Conservation (phyloP, 2,888 invertebrate species). For the Nomada flava region DNA sequence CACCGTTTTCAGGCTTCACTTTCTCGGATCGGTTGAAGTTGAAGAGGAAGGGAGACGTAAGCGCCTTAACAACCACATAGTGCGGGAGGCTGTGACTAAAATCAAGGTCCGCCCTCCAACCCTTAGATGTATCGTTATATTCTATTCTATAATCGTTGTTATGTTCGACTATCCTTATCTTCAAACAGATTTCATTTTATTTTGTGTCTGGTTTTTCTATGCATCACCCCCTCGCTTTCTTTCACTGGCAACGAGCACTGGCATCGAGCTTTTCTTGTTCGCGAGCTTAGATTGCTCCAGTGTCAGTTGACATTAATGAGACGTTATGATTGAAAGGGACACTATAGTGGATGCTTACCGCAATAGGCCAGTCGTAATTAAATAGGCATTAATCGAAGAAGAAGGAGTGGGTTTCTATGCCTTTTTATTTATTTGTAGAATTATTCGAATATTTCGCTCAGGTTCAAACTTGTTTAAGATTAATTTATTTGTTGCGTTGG, state of each 20-base stretch:
- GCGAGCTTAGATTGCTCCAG: too few relatives aligned
- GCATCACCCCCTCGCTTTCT: conserved; percentile 28
- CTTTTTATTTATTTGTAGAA: too few relatives aligned
- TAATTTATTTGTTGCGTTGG: too few relatives aligned
- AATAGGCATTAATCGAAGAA: too few relatives aligned
- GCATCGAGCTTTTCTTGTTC: too few relatives aligned
- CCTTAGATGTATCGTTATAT: conserved; percentile 60
- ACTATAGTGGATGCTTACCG: too few relatives aligned
- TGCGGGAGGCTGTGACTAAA: conserved; percentile 94
- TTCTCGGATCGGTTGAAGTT: conserved; percentile 94
- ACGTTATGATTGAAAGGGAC: too few relatives aligned
- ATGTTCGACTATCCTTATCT: conserved; percentile 24
- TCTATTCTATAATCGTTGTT: conserved; percentile 53
- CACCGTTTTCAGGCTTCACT: conserved; percentile 92
- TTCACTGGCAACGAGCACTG: conserved; percentile 51
- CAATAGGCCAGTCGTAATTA: too few relatives aligned
- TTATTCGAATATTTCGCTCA: too few relatives aligned
- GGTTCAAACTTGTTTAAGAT: too few relatives aligned
- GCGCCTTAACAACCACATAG: conserved; percentile 94
- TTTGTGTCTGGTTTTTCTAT: conserved; percentile 6
- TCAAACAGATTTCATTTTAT: neutral
- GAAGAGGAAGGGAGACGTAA: conserved; percentile 92
- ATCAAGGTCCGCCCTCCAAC: conserved; percentile 89
- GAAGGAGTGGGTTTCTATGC: too few relatives aligned
- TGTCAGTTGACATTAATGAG: too few relatives aligned